Conservation (phyloP, 92 coral and sea anemone species). For the Epizoanthus rinbou region DNA sequence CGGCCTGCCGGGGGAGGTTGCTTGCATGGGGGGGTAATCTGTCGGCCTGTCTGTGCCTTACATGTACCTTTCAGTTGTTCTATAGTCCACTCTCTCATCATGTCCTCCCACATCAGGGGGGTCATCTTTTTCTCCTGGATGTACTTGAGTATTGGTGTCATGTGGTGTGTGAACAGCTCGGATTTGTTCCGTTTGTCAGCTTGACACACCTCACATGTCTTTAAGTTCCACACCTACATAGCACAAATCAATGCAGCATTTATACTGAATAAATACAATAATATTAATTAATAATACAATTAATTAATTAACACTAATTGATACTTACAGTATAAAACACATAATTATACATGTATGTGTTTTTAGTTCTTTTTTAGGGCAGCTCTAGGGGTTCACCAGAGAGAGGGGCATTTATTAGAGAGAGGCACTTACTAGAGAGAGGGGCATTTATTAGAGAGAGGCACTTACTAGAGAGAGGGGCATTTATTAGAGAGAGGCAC, state of each 20-base stretch:
- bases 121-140: slow-evolving; percentile 34
- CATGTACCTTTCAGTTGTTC: slow-evolving; percentile 81
- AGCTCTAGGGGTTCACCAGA: too few species aligned
- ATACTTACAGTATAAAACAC: too few species aligned
- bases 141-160: slow-evolving; percentile 79
- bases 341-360: too few species aligned
- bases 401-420: too few species aligned
- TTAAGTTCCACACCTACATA: slow-evolving; percentile 88
- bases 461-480: too few species aligned
- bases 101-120: slow-evolving; percentile 79
- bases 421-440: too few species aligned
- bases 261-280: too few species aligned
- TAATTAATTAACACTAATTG: too few species aligned
- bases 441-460: background rate
- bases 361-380: too few species aligned
- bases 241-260: background rate
- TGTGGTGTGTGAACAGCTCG: slow-evolving; percentile 75
- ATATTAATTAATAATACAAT: too few species aligned
- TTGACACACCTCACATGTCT: slow-evolving; percentile 68
- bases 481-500: too few species aligned
- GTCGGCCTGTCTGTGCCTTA: background rate
- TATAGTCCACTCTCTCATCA: slow-evolving; percentile 89
- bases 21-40: slow-evolving; percentile 28
- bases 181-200: slow-evolving; percentile 57
- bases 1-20: too few species aligned